Evolutionary conservation across 2,797 vertebrate genomes (phyloP).

Genomic region (Sibirionetta formosa): DNA sequence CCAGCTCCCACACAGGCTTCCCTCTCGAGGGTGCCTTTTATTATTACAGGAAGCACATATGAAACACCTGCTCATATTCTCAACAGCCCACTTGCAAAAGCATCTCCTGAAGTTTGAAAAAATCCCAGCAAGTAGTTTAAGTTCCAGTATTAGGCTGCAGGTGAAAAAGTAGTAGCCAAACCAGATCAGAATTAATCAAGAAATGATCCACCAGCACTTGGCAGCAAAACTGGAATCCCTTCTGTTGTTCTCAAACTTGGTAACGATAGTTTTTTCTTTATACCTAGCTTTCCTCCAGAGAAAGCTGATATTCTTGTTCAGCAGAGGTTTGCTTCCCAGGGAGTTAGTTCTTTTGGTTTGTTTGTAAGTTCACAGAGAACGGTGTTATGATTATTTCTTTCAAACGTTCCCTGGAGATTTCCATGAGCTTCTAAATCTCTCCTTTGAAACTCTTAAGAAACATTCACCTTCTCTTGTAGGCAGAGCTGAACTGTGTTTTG

Average conservation of each 20-base stretch:
- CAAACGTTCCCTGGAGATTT: slow-evolving; percentile 24
- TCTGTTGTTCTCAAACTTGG: neutral
- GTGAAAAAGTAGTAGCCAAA: neutral
- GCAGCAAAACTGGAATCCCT: neutral
- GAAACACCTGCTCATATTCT: slow-evolving; percentile 60
- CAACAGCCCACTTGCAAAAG: neutral
- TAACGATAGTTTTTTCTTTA: slow-evolving; percentile 32
- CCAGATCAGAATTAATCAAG: neutral
- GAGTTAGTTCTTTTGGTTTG: neutral
- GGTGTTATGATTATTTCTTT: neutral
- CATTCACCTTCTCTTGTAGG: neutral
- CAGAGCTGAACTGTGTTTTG: neutral
- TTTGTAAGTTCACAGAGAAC: slow-evolving; percentile 31
- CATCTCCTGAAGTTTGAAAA: neutral
- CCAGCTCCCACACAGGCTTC: neutral
- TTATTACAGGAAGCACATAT: neutral
- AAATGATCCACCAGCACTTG: neutral
- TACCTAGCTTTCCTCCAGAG: neutral
- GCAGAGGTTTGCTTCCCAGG: slow-evolving; percentile 23
- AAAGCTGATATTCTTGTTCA: slow-evolving; percentile 44
- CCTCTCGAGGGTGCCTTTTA: slow-evolving; percentile 1
- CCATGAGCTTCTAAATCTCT: slow-evolving; percentile 35
- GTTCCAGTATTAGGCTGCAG: neutral
- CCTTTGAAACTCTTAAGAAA: neutral
- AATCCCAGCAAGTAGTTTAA: neutral